phyloP scores from a whole-genome alignment of 64 coral and sea anemone genomes.

The Pocillopora verrucosa region DNA sequence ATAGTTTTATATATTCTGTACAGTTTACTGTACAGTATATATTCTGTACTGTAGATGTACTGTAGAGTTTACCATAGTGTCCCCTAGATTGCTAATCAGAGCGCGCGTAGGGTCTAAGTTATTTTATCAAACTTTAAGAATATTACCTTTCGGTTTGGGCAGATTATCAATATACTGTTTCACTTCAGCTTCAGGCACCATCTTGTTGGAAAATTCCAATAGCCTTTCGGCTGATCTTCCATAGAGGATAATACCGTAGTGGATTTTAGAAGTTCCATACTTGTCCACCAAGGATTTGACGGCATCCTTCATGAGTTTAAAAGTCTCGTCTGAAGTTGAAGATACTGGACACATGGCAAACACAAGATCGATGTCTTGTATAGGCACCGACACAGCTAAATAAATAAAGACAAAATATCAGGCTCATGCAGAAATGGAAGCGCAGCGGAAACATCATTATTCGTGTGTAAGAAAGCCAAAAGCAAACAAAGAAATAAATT shows the following conservation, averaged over 20 bases:
- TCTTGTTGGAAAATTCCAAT: neutral
- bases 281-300: slow-evolving; percentile 51
- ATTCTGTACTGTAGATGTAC: no score
- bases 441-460: neutral
- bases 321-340: neutral
- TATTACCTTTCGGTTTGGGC: slow-evolving; percentile 24
- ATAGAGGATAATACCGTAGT: slow-evolving; percentile 56
- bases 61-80: no score
- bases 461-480: no score
- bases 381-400: slow-evolving; percentile 7
- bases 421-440: neutral
- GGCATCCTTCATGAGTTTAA: slow-evolving; percentile 55
- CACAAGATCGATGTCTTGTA: slow-evolving; percentile 41
- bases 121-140: neutral
- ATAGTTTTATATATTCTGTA: no score
- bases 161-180: neutral
- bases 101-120: neutral
- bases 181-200: neutral
- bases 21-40: no score
- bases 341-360: slow-evolving; percentile 53
- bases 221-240: neutral
- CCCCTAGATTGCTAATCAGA: no score
- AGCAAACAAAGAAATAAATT: no score
- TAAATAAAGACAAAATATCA: neutral
- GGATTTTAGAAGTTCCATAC: slow-evolving; percentile 51